Evolutionary conservation across 1,140 invertebrate species (phyloP).

Genomic region (Melanaphis sacchari): DNA sequence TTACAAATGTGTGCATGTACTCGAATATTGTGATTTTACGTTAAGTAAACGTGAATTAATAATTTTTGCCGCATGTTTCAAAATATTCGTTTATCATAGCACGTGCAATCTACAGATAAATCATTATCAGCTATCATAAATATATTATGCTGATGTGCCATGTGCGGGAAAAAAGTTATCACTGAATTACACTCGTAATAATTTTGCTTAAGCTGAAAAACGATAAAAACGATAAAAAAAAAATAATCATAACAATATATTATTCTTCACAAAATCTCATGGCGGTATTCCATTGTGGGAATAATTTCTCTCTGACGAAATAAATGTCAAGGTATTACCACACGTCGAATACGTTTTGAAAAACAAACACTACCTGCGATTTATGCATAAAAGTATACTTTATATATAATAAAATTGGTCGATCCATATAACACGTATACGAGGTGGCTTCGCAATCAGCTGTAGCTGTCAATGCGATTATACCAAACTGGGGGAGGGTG

Average conservation of each 20-base stretch:
- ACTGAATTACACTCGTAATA: background rate
- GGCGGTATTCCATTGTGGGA: background rate
- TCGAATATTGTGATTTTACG: background rate
- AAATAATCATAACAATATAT: background rate
- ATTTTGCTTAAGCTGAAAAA: background rate
- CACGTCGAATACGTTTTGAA: background rate
- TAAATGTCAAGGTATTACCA: background rate
- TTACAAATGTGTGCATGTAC: background rate
- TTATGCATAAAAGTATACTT: too few species aligned
- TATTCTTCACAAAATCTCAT: background rate
- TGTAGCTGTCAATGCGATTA: background rate
- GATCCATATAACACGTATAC: too few species aligned
- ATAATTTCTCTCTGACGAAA: background rate
- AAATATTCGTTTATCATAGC: background rate
- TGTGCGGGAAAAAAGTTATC: background rate
- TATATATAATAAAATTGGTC: background rate
- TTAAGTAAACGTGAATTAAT: background rate
- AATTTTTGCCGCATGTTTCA: background rate
- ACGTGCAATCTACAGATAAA: background rate
- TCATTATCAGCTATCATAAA: background rate
- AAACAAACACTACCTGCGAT: too few species aligned
- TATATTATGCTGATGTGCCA: background rate
- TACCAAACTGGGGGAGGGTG: too few species aligned
- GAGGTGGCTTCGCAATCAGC: too few species aligned
- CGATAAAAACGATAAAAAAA: background rate